A percentile compares a stretch with the other conserved stretches of the same genome.
phyloP scores from a whole-genome alignment of 2,797 vertebrate genomes.

The Sphaeramia orbicularis region DNA sequence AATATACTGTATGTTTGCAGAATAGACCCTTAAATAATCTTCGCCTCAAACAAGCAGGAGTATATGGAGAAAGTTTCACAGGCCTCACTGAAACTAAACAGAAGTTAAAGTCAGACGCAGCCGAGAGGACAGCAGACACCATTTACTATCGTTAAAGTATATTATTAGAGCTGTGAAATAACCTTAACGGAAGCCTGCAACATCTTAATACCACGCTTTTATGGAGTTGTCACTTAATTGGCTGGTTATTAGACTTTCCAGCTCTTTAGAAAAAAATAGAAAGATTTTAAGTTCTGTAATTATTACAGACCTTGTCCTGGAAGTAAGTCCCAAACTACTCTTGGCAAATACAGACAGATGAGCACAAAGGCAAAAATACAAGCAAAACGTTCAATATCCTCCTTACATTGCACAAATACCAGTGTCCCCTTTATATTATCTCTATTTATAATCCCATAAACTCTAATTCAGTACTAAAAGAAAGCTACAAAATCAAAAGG shows the following conservation, averaged over 20 bases:
- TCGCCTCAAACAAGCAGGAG: too few species aligned
- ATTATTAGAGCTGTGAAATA: slow-evolving; percentile 21
- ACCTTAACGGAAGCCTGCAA: slow-evolving; percentile 33
- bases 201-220: slow-evolving; percentile 18
- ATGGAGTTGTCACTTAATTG: slow-evolving; percentile 35
- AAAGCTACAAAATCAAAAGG: slow-evolving; percentile 17
- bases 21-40: too few species aligned
- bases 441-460: slow-evolving; percentile 19
- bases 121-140: not conserved
- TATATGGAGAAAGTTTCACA: not conserved
- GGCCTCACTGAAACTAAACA: not conserved
- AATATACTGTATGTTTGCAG: not conserved
- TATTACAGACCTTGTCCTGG: slow-evolving; percentile 11
- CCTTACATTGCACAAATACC: not conserved
- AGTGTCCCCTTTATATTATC: not conserved
- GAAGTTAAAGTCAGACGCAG: not conserved
- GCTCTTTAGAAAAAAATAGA: slow-evolving; percentile 17
- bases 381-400: slow-evolving; percentile 6
- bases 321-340: slow-evolving; percentile 16
- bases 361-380: not conserved
- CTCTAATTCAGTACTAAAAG: not conserved
- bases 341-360: slow-evolving; percentile 6
- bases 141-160: slow-evolving; percentile 4
- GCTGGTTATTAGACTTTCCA: slow-evolving; percentile 26
- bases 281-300: slow-evolving; percentile 33